Evolutionary conservation across 2,797 vertebrate species (phyloP).

Genomic region (Synanceia verrucosa): DNA sequence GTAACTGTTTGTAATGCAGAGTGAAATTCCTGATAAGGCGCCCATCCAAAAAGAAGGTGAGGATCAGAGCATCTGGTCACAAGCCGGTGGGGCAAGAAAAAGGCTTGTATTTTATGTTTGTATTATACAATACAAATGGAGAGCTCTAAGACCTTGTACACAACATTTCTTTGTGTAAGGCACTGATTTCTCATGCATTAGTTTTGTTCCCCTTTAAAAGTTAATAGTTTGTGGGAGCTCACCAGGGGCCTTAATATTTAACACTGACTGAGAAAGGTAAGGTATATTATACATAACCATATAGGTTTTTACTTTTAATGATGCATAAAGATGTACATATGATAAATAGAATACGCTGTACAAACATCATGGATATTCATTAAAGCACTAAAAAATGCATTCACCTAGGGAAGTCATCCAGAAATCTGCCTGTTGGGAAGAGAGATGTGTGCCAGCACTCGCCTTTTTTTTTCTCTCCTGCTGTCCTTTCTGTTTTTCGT

Average conservation of each 20-base stretch:
- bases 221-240: slow-evolving; percentile 15
- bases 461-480: slow-evolving; percentile 39
- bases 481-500: slow-evolving; percentile 43
- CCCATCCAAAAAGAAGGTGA: slow-evolving; percentile 47
- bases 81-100: slow-evolving; percentile 15
- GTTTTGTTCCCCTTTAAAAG: slow-evolving; percentile 14
- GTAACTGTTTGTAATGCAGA: slow-evolving; percentile 68
- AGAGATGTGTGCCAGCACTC: slow-evolving; percentile 48
- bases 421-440: slow-evolving; percentile 57
- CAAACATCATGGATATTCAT: slow-evolving; percentile 55
- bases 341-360: slow-evolving; percentile 26
- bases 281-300: slow-evolving; percentile 33
- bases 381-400: slow-evolving; percentile 59
- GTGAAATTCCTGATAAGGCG: slow-evolving; percentile 49
- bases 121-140: slow-evolving; percentile 3
- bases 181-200: slow-evolving; percentile 1
- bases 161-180: neutral
- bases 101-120: neutral
- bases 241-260: slow-evolving; percentile 24
- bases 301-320: slow-evolving; percentile 36
- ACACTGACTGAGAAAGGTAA: slow-evolving; percentile 14
- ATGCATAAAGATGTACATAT: slow-evolving; percentile 45
- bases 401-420: slow-evolving; percentile 61
- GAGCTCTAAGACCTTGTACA: neutral
- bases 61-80: slow-evolving; percentile 52